Evolutionary conservation across 2,797 vertebrate species (phyloP).

Genomic region (Enteromius anoplus): DNA sequence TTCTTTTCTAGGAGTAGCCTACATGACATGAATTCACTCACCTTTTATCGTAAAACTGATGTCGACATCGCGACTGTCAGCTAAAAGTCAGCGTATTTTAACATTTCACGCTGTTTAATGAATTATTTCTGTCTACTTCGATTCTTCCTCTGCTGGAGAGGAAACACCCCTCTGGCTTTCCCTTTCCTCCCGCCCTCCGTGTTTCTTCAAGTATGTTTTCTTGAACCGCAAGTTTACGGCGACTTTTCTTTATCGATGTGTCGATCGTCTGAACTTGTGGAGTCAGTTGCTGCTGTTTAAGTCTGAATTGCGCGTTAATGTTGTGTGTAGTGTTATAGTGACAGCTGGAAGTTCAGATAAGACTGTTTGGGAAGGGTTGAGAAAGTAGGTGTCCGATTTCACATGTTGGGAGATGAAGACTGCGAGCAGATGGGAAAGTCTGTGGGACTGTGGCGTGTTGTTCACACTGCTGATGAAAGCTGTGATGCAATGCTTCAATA

Average conservation of each 20-base stretch:
- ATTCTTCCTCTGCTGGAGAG: conserved; percentile 45
- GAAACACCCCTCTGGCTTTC: conserved; percentile 55
- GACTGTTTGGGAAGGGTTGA: conserved; percentile 66
- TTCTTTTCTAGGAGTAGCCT: conserved; percentile 1
- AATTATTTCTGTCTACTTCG: conserved; percentile 37
- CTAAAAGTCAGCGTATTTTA: not conserved
- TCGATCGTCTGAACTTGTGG: conserved; percentile 1
- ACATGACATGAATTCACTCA: conserved; percentile 48
- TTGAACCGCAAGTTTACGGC: not conserved
- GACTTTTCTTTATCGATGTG: not conserved
- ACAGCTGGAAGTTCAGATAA: conserved; percentile 44
- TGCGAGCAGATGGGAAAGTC: conserved; percentile 69
- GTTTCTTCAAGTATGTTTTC: conserved; percentile 35
- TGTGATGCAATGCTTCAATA: conserved; percentile 37
- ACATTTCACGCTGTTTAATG: conserved; percentile 20
- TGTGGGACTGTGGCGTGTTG: conserved; percentile 36
- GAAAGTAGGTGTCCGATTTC: conserved; percentile 71
- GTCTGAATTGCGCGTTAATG: not conserved
- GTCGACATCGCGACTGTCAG: conserved; percentile 43
- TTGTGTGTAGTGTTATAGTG: conserved; percentile 28
- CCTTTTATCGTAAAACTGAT: conserved; percentile 50
- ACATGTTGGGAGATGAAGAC: conserved; percentile 73
- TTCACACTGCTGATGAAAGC: conserved; percentile 46
- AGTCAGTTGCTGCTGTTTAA: not conserved
- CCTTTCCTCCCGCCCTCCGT: conserved; percentile 54